Evolutionary conservation across 2,113 vertebrate genomes (phyloP), one percentile per base, ranked within the genome.

Genomic region (Callipepla californica): DNA sequence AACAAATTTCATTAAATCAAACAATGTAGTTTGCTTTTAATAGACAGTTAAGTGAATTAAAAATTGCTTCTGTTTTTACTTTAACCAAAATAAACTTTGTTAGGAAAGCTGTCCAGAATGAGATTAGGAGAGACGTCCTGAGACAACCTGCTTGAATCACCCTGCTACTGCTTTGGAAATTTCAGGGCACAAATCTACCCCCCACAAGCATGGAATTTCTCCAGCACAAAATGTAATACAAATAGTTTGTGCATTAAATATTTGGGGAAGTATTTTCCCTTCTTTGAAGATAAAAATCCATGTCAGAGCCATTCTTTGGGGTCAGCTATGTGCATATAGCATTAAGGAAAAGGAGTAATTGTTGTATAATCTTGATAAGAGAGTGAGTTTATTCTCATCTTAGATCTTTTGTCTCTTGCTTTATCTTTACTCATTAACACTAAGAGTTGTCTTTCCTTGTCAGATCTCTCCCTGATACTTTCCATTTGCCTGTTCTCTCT

Each of bases 181-280:
- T 86, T 57, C 61, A 58, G 80, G 69, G 26, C 13, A 62, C 1
- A 82, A 90, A 47, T 7, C 59, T 50, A 42, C 14, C 14, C 55
- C 2, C 2, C 5, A 67, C 26, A 15, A 42, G 8, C 22, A 47
- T 10, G 8, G 67, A 32, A 34, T 59, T 84, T 80, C 58, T 68
- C 61, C 21, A 89, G 13, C 8, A 78, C 7, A 15, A 61, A 55
- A 9, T 32, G 2, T 66, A 77, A 44, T 15, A 42, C 44, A 75
- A 63, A 21, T 9, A n/a, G 4, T 32, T 66, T 13, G 2, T 75
- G 45, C 0, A 0, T 63, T 63, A 50, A 85, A 32, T 34, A 9
- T 67, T 59, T 79, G 21, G 62, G 65, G 19, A 89, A 50, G 18
- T 63, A 63, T 59, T 89, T 90, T 80, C 6, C 26, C 57, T 88